Evolutionary conservation across 1,140 invertebrate species (phyloP).

Genomic region (Palaemon carinicauda): DNA sequence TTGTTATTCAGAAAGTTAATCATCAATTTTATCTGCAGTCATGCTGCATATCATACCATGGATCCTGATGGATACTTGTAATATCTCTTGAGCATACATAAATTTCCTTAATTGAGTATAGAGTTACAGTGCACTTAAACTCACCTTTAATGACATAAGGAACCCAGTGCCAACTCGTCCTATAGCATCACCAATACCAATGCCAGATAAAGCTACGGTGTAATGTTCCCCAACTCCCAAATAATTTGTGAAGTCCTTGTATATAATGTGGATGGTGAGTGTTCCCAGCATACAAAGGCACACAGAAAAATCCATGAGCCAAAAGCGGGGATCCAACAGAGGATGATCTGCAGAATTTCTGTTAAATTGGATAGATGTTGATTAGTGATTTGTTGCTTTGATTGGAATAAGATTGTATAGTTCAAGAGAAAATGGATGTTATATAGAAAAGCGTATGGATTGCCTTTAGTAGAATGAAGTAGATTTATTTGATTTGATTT

Average conservation of each 20-base stretch:
- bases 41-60: no score
- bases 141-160: background rate
- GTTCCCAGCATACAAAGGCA: slow-evolving; percentile 59
- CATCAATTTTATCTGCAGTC: no score
- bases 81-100: no score
- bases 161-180: slow-evolving; percentile 12
- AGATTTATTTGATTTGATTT: no score
- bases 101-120: background rate
- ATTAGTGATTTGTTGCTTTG: background rate
- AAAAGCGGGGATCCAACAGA: slow-evolving; percentile 37
- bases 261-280: slow-evolving; percentile 59
- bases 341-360: slow-evolving; percentile 6
- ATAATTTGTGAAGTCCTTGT: slow-evolving; percentile 44
- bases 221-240: slow-evolving; percentile 26
- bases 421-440: no score
- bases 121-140: background rate
- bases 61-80: no score
- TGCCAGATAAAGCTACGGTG: slow-evolving; percentile 33
- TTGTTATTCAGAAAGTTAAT: no score
- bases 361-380: background rate
- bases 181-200: slow-evolving; percentile 34
- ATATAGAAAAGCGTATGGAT: no score
- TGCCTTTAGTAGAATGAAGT: no score
- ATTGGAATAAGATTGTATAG: no score
- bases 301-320: slow-evolving; percentile 57